Base-by-base conservation (phyloP, 2,888 invertebrate genomes). In the Eubasilissa splendida region DNA sequence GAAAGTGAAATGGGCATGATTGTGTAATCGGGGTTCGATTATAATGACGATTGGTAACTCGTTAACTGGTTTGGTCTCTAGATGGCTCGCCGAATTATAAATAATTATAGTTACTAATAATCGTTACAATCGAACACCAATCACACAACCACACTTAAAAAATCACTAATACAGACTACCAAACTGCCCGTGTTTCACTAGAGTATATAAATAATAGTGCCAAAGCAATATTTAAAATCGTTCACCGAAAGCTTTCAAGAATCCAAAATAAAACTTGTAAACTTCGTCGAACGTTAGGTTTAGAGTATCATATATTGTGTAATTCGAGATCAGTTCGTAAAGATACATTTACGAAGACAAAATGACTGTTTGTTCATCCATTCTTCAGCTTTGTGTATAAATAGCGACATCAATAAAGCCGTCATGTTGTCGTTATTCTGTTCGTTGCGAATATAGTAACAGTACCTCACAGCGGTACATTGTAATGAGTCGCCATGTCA, bases 401-500 rank as follows among this genome's bases (percentile, higher is more conserved):
- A 54, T 70, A 70, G 42, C 50, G 14, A 70, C 70, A 54, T 70
- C 70, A 54, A 70, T 54, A 70, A 53, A 70, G 70, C 70, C 70
- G 70, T 70, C 70, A 53, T 10, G 11, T 53, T 14, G 11, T 31
- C 22, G 22, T 22, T 22, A 22, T 22, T 11, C 70, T n/a, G 53
- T 31, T 70, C 11, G 58, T 58, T n/a, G 70, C 70, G 53, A 70
- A 70, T 70, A 54, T 70, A 53, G 14, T 52, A 22, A n/a, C 10
- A 54, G 14, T 70, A 53, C 50, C 12, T 33, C 33, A 42, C 66
- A 68, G n/a, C 52, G 66, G 70, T 70, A 53, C 11, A 70, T 70
- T 70, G 52, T 70, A 70, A 70, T 70, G 70, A 70, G 70, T 70
- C 31, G 76, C 52, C 14, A 12, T 53, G 76, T 76, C 76, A 76